Conservation (phyloP, 2,888 invertebrate species). For the Athalia cordata region DNA sequence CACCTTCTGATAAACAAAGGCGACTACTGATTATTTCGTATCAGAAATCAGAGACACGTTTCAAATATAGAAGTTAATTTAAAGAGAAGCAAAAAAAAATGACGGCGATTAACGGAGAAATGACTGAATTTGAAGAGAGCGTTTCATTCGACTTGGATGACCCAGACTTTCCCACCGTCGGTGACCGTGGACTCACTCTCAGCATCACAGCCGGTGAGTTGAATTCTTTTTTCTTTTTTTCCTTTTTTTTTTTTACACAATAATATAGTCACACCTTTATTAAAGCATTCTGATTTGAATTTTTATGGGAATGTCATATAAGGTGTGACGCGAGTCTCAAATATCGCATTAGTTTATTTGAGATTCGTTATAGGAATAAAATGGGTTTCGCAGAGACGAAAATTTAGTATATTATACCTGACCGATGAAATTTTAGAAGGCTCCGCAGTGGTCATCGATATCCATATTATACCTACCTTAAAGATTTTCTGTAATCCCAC, state of each 20-base stretch:
- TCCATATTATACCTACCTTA: too few relatives aligned
- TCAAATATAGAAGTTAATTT: background rate
- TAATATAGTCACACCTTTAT: background rate
- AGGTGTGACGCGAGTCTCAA: too few relatives aligned
- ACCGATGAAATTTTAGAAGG: too few relatives aligned
- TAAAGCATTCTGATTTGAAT: background rate
- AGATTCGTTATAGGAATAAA: too few relatives aligned
- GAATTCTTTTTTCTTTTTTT: background rate
- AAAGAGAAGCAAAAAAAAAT: background rate
- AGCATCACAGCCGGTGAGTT: slow-evolving; percentile 38
- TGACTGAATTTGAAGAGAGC: slow-evolving; percentile 70
- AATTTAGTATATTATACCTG: too few relatives aligned
- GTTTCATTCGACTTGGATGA: slow-evolving; percentile 69
- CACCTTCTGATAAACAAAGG: background rate
- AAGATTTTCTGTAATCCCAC: too few relatives aligned
- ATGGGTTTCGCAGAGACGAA: too few relatives aligned
- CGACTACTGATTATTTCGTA: background rate
- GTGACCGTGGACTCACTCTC: slow-evolving; percentile 26
- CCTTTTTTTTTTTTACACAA: background rate
- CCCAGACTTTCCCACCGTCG: slow-evolving; percentile 66
- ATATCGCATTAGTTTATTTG: too few relatives aligned
- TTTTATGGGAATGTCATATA: background rate
- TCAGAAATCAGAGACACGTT: background rate
- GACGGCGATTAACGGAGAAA: slow-evolving; percentile 56
- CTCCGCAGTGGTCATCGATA: too few relatives aligned